These are phyloP conservation scores for Leptopilina clavipes DNA, from an alignment of 1,140 invertebrate species.

Conservation along the genomic window DNA sequence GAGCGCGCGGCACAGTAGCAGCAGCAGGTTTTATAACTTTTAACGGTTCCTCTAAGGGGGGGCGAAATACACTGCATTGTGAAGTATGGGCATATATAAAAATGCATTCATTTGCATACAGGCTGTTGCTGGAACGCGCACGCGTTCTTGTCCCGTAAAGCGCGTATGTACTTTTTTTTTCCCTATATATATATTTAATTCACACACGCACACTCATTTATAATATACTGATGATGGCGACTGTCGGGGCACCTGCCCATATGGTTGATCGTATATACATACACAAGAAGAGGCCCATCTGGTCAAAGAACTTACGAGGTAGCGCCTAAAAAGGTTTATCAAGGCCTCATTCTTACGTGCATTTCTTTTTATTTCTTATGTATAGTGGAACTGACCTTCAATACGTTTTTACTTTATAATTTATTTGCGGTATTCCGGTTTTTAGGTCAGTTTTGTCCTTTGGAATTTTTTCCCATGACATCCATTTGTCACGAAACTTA, in stretches of 20 bases:
- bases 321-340: slow-evolving; percentile 11
- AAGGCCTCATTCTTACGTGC: neutral
- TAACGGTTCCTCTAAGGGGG: slow-evolving; percentile 66
- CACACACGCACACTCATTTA: slow-evolving; percentile 35
- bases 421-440: no score
- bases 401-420: no score
- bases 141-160: slow-evolving; percentile 53
- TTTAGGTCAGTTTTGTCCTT: no score
- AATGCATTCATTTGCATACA: slow-evolving; percentile 73
- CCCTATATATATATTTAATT: slow-evolving; percentile 35
- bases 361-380: neutral
- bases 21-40: slow-evolving; percentile 72
- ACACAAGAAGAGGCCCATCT: slow-evolving; percentile 59
- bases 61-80: slow-evolving; percentile 57
- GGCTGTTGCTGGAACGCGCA: slow-evolving; percentile 64
- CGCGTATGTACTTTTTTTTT: slow-evolving; percentile 42
- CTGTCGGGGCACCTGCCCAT: slow-evolving; percentile 69
- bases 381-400: neutral
- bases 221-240: neutral
- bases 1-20: slow-evolving; percentile 22
- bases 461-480: no score
- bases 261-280: slow-evolving; percentile 53
- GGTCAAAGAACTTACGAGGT: slow-evolving; percentile 41
- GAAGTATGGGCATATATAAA: slow-evolving; percentile 62
- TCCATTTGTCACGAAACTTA: no score